Base-by-base conservation (phyloP, 2,888 invertebrate genomes). In the Oligia strigilis region DNA sequence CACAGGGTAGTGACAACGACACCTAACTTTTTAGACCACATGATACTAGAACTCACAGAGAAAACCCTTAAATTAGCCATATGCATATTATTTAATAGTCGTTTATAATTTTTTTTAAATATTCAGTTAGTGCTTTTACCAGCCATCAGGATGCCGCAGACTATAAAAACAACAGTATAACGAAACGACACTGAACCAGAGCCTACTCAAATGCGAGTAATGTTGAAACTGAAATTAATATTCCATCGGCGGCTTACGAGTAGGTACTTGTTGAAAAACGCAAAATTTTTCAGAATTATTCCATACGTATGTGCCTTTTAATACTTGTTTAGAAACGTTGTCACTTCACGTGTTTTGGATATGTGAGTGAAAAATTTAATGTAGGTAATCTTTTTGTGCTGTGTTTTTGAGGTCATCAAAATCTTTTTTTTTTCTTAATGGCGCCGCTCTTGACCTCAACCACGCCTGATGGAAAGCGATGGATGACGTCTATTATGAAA, bases 171-270 rank as follows among this genome's bases (percentile, higher is more conserved):
- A 64, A 23, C 60, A 62, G 40, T 73, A 43, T 36, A 17, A 55
- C 14, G 36, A 52, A 40, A 60, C 14, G 23, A 55, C 13, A 23
- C 36, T 23, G 40, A 52, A 66, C 77, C 69, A 49, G 23, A 64
- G 46, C 52, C 19, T 72, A 49, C 49, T 75, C 64, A 64, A 75
- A 75, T 67, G 29, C 19, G 46, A 49, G 64, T 49, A 64, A 81
- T 79, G 72, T 69, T 46, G 62, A 62, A 72, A 43, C 14, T 40
- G 11, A 29, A 49, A 69, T 76, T 75, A 72, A 81, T 80, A 75
- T 80, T 80, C 62, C 64, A 73, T 76, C n/a, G 36, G 58, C 29
- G 72, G 29, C 66, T n/a, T 17, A 40, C 23, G 9, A 55, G 58
- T 29, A 29, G 29, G 29, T 58, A 58, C 69, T 75, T 69, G 69